Evolutionary conservation across 2,113 vertebrate species (phyloP), one percentile per base, ranked within the genome.

Genomic region (Clarias batrachus): DNA sequence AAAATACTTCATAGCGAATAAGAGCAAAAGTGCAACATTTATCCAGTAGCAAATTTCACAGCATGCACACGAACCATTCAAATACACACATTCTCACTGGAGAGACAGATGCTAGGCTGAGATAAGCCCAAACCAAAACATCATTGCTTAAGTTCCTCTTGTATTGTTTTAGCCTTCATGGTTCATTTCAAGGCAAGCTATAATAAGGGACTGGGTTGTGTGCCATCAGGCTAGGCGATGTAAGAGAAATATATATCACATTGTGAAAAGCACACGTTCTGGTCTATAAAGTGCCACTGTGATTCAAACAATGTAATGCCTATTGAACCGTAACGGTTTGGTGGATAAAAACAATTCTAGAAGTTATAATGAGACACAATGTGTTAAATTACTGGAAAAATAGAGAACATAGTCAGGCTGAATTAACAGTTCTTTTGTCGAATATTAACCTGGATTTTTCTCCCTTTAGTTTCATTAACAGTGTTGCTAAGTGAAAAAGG

Each of bases 41-140:
- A 89, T 86, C 77, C 74, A 81, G 80, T 85, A 81, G 83, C 81
- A 88, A 84, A 81, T 89, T 88, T 88, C 82, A 91, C 84, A 87
- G 88, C 90, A 91, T 90, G 90, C 91, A 88, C 85, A 81, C 62
- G 68, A 90, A 88, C 30, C 52, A 83, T 84, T 87, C n/a, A 86
- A 78, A 37, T 76, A 66, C 77, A 85, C 57, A 85, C 57, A 81
- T 57, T 78, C 16, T 33, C 27, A 57, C 65, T 76, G 84, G 62
- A 66, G 41, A 33, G 19, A 56, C 27, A 3, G 41, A 3, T 30
- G 62, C 62, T n/a, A 11, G 74, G 23, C 33, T 65, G 59, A 65
- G 16, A 25, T 77, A 21, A 33, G 59, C 27, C 23, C 2, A 41
- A 57, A 62, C 2, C 52, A 65, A 37, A 80, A 84, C 57, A n/a